phyloP scores from a whole-genome alignment of 2,888 invertebrate species.

The Himalopsyche anomala region DNA sequence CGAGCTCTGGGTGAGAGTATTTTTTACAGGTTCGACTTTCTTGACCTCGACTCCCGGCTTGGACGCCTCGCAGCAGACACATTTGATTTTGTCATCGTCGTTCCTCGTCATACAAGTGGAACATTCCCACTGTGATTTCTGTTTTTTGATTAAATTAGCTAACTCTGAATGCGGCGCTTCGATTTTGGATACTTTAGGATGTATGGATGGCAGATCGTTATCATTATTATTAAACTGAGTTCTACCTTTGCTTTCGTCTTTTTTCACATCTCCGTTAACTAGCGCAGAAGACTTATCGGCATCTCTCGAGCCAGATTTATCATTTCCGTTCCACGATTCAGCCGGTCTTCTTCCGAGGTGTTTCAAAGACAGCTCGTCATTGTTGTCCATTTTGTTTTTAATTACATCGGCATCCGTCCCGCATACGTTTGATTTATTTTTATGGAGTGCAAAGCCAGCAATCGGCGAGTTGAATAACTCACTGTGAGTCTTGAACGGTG shows the following conservation, averaged over 20 bases:
- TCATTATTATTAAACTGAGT: constrained; percentile 25
- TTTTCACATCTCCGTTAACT: constrained; percentile 11
- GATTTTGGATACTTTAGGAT: not conserved
- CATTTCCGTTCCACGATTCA: constrained; percentile 54
- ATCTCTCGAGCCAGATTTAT: constrained; percentile 1
- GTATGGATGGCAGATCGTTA: not conserved
- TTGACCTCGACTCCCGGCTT: constrained; percentile 68
- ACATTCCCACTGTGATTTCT: constrained; percentile 79
- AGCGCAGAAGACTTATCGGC: not conserved
- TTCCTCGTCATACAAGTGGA: constrained; percentile 80
- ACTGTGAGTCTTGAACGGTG: not conserved
- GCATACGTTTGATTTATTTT: too few species aligned
- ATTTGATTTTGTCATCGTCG: constrained; percentile 71
- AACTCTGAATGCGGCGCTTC: not conserved
- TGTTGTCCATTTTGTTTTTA: constrained; percentile 67
- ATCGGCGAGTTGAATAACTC: not conserved
- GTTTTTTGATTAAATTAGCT: constrained; percentile 58
- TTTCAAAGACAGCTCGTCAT: not conserved
- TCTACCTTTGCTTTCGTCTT: not conserved
- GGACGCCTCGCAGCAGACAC: constrained; percentile 77
- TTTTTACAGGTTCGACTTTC: not conserved
- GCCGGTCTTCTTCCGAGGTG: constrained; percentile 34
- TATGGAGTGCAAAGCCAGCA: too few species aligned
- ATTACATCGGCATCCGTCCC: too few species aligned
- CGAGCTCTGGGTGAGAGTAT: not conserved